These are phyloP conservation scores for Hypotaenidia okinawae DNA, from an alignment of 2,797 vertebrate genomes.

Conservation along the genomic window DNA sequence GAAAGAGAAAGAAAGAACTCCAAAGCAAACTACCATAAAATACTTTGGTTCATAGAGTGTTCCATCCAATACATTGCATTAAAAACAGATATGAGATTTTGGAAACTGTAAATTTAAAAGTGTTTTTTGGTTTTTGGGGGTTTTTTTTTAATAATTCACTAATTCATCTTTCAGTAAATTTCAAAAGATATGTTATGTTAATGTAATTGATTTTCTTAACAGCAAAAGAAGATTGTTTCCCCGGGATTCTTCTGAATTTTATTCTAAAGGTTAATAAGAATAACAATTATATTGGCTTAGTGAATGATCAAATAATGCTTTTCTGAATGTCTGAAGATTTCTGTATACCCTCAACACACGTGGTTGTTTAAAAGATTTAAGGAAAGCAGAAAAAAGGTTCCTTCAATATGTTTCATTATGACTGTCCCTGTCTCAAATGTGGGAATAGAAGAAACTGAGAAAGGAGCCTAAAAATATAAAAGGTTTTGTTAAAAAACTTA, in stretches of 20 bases:
- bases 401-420: background rate
- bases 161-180: conserved; percentile 67
- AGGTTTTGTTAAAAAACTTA: background rate
- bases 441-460: background rate
- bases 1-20: background rate
- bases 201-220: conserved; percentile 60
- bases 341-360: background rate
- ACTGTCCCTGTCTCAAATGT: background rate
- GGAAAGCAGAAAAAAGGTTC: background rate
- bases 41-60: background rate
- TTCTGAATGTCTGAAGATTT: background rate
- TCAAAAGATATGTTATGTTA: conserved; percentile 43
- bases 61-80: background rate
- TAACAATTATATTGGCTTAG: conserved; percentile 26
- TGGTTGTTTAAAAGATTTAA: background rate
- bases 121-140: background rate
- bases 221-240: conserved; percentile 13
- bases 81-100: background rate
- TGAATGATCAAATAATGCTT: background rate
- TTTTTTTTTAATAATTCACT: background rate
- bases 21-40: background rate
- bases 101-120: background rate
- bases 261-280: conserved; percentile 32
- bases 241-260: conserved; percentile 36
- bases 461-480: background rate